phyloP scores from a whole-genome alignment of 2,113 vertebrate species.

The Ia io region DNA sequence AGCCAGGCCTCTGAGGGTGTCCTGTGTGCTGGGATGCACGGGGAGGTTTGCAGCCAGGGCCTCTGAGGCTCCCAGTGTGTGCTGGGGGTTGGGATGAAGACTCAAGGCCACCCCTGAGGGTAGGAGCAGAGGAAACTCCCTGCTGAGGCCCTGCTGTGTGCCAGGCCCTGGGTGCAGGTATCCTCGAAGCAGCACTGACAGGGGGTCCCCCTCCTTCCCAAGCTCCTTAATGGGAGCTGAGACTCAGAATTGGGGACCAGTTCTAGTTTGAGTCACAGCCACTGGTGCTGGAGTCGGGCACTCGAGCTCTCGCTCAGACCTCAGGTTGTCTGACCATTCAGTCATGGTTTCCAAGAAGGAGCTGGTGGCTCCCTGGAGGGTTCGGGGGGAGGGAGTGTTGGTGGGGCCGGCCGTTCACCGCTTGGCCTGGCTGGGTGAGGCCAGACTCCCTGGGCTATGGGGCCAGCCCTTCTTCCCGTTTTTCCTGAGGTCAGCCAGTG shows the following conservation, averaged over 20 bases:
- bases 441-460: neutral
- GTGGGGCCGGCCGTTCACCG: neutral
- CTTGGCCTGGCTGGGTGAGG: neutral
- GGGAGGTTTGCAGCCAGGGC: neutral
- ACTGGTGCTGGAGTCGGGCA: neutral
- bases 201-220: neutral
- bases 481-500: neutral
- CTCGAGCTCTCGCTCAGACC: neutral
- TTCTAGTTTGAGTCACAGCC: neutral
- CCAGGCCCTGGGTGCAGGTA: neutral
- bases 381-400: neutral
- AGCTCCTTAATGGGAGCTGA: neutral
- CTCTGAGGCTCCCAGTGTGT: neutral
- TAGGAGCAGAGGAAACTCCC: neutral
- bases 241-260: neutral
- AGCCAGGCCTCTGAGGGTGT: neutral
- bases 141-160: neutral
- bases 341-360: neutral
- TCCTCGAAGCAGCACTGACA: neutral
- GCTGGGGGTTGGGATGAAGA: neutral
- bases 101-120: neutral
- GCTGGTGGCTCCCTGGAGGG: neutral
- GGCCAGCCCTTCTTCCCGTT: neutral
- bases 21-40: neutral
- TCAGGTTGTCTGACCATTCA: neutral